Base-by-base conservation (phyloP, 2,888 invertebrate species). In the Apamea epomidion region DNA sequence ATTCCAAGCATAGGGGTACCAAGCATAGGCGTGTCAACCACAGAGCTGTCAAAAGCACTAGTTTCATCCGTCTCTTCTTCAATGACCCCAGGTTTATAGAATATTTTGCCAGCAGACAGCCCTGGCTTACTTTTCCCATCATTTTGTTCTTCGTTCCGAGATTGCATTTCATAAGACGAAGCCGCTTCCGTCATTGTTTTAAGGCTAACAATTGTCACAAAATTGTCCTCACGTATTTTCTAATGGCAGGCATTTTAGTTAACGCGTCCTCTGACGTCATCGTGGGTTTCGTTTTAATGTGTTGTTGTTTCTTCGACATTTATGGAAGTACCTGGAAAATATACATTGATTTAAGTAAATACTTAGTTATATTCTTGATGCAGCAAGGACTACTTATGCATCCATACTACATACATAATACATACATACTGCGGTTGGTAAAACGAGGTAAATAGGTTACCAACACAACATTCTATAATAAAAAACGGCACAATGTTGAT, bases 51-150 rank as follows among this genome's bases (percentile, higher is more conserved):
- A 29, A 95, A 95, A 0, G 93, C 96, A 82, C 97, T 97, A 2
- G 96, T 97, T 71, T 96, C 97, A 85, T 95, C 97, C 14, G 97
- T 97, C 80, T 95, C 96, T 70, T 97, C 96, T 48, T 95, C 96
- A 65, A 95, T 94, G 29, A 94, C 94, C 1, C 96, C 97, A 16
- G 96, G 97, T 64, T 96, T 96, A 80, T 96, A 95, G 88, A 97
- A 97, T 88, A 97, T 95, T 88, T 97, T 97, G 3, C 97, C 97
- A 16, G 94, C 91, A 0, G 96, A 93, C 21, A 95, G 88, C 29
- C 91, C 88, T 10, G 94, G 92, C 74, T 94, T 95, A 2, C 92
- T 71, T 82, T 90, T 89, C 1, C 81, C 91, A 73, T 93, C 93
- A 76, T 92, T 93, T 45, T 90, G 92, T 42, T 95, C 95, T 70